These are phyloP conservation scores for Turritopsis dohrnii DNA, from an alignment of 30 jellyfish, hydroid and myxozoan species.

Conservation along the genomic window DNA sequence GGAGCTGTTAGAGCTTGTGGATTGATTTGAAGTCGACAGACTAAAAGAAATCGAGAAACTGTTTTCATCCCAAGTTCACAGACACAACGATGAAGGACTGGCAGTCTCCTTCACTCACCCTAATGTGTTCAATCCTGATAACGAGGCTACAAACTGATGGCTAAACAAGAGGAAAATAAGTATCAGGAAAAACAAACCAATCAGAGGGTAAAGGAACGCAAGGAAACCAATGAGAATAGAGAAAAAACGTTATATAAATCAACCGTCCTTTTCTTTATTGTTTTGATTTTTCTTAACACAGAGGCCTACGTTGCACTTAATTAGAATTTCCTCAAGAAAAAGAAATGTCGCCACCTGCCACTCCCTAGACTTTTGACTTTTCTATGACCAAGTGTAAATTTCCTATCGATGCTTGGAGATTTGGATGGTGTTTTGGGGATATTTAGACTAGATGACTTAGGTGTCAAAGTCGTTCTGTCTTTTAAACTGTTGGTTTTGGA, in stretches of 20 bases:
- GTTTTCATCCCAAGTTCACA: no score
- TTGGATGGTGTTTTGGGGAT: slow-evolving; percentile 27
- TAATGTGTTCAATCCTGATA: not conserved
- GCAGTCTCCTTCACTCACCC: not conserved
- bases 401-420: slow-evolving; percentile 52
- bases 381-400: slow-evolving; percentile 67
- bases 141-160: slow-evolving; percentile 6
- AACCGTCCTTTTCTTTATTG: no score
- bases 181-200: no score
- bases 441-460: slow-evolving; percentile 28
- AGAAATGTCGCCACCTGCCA: slow-evolving; percentile 22
- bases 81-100: not conserved
- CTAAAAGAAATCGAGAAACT: not conserved
- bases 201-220: no score
- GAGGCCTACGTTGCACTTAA: no score
- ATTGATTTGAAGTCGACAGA: not conserved
- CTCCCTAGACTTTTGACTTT: slow-evolving; percentile 73
- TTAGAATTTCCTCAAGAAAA: not conserved
- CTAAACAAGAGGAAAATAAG: not conserved
- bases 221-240: no score
- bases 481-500: slow-evolving; percentile 14
- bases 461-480: slow-evolving; percentile 13
- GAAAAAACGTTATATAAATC: no score
- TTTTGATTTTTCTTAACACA: no score
- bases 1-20: slow-evolving; percentile 17